Evolutionary conservation across 2,888 invertebrate species (phyloP).

Genomic region (Pterostichus niger): DNA sequence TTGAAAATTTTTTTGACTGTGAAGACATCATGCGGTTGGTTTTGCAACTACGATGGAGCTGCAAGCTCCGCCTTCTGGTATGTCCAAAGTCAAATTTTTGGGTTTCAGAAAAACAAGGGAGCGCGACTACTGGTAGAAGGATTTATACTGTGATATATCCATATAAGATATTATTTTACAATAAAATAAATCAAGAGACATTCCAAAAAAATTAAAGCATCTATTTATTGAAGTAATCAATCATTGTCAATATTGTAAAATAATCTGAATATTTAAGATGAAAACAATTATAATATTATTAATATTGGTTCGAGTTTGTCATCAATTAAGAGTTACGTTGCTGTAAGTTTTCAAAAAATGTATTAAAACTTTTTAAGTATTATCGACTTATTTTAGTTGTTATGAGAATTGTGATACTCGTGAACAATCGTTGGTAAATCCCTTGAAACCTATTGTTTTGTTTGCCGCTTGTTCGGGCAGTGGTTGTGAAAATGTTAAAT

Average conservation of each 20-base stretch:
- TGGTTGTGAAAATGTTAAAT: neutral
- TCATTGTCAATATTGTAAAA: too few species aligned
- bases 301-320: neutral
- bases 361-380: neutral
- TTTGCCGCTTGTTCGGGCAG: neutral
- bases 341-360: neutral
- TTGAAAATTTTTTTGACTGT: too few species aligned
- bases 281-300: neutral
- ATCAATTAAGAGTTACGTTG: neutral
- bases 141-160: too few species aligned
- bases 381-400: constrained; percentile 22
- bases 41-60: too few species aligned
- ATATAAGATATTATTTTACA: too few species aligned
- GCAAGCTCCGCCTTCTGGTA: too few species aligned
- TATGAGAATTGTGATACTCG: constrained; percentile 13
- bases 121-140: too few species aligned
- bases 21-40: too few species aligned
- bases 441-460: neutral
- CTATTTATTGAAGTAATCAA: too few species aligned
- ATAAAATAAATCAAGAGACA: neutral
- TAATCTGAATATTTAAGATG: neutral
- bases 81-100: too few species aligned
- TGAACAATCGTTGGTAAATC: neutral
- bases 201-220: too few species aligned
- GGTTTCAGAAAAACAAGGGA: too few species aligned